These are phyloP conservation scores for Macrostomum cliftonense DNA, from an alignment of 2,888 invertebrate genomes.

Conservation along the genomic window DNA sequence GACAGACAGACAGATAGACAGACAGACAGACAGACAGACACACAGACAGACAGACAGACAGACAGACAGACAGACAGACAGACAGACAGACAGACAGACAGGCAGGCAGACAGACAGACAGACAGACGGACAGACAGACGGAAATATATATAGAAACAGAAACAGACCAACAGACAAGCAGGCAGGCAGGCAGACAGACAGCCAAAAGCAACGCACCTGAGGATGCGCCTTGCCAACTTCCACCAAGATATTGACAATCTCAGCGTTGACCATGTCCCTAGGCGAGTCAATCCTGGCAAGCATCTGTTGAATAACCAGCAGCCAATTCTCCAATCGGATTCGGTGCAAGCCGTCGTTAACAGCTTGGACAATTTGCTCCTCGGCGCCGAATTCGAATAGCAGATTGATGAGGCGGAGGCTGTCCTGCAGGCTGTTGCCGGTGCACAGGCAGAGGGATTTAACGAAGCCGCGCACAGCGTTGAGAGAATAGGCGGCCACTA, in stretches of 20 bases:
- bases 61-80: no score
- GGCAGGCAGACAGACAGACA: no score
- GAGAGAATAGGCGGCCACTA: neutral
- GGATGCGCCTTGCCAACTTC: conserved; percentile 95
- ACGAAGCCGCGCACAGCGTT: conserved; percentile 79
- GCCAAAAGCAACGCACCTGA: conserved; percentile 41
- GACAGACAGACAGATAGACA: no score
- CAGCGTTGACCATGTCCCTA: conserved; percentile 61
- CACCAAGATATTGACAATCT: conserved; percentile 76
- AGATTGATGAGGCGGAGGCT: conserved; percentile 58
- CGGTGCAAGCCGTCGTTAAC: conserved; percentile 72
- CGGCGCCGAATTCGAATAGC: conserved; percentile 94
- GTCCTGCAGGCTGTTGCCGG: conserved; percentile 56
- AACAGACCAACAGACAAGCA: neutral
- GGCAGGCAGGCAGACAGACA: neutral
- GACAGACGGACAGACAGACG: no score
- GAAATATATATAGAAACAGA: neutral
- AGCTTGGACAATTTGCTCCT: conserved; percentile 76
- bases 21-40: no score
- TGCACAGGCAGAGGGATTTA: conserved; percentile 73
- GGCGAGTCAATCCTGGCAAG: conserved; percentile 93
- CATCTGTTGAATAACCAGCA: conserved; percentile 89
- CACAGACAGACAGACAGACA: no score
- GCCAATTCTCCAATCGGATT: conserved; percentile 92
- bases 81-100: no score